phyloP scores from a whole-genome alignment of 2,113 vertebrate species.

The Pelecanus crispus region DNA sequence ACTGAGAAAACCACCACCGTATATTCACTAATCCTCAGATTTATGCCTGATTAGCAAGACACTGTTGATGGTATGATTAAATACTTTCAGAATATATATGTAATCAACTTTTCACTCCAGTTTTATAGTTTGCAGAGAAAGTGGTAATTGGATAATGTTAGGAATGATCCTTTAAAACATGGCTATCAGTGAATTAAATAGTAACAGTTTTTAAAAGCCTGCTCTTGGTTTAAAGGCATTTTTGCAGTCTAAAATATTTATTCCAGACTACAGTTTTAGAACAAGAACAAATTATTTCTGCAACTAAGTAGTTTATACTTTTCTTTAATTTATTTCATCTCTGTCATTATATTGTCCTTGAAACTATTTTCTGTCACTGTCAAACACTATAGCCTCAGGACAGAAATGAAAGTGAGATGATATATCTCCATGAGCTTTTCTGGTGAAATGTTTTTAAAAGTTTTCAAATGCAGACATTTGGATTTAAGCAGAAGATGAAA shows the following conservation, averaged over 20 bases:
- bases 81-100: neutral
- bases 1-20: neutral
- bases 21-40: neutral
- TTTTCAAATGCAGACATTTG: slow-evolving; percentile 38
- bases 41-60: neutral
- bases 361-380: slow-evolving; percentile 45
- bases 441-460: slow-evolving; percentile 25
- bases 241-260: slow-evolving; percentile 4
- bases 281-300: neutral
- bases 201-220: slow-evolving; percentile 1
- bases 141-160: neutral
- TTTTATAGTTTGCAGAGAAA: slow-evolving; percentile 9
- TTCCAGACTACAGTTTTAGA: neutral
- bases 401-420: slow-evolving; percentile 20
- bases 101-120: slow-evolving; percentile 16
- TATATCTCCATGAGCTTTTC: neutral
- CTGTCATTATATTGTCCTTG: slow-evolving; percentile 41
- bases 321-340: slow-evolving; percentile 40
- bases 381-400: slow-evolving; percentile 25
- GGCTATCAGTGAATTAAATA: neutral
- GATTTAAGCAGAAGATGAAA: slow-evolving; percentile 42
- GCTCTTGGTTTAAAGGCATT: neutral
- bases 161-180: neutral
- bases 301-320: neutral
- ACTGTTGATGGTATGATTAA: neutral